Base-by-base conservation (phyloP, 1,140 invertebrate species). In the Kradibia gibbosae region DNA sequence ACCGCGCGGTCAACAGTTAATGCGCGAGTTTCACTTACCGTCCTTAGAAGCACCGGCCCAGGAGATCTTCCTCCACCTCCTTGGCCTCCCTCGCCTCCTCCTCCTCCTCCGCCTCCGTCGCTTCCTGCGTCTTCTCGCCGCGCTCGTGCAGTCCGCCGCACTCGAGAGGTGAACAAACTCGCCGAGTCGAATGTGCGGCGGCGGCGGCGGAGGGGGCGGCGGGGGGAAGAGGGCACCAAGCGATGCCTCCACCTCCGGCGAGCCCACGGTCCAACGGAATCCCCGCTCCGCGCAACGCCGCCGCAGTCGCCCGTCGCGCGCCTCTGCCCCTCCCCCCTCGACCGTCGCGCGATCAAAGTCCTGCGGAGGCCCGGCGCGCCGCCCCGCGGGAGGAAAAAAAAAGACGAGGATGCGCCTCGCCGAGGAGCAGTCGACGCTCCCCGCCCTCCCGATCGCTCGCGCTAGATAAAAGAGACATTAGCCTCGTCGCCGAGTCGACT, bases 81-180 rank as follows among this genome's bases (percentile, higher is more conserved):
- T 17, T n/a, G n/a, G n/a, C 50, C 50, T 11, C 57, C 57, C n/a
- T 2, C 57, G 57, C 57, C 17, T 57, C 53, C 10, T 10, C 17
- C 53, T 20, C 17, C 53, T 57, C n/a, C 17, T n/a, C n/a, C n/a
- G 28, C n/a, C n/a, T 2, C 60, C n/a, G n/a, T 31, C 28, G n/a
- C 60, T 55, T 28, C 45, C 25, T n/a, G n/a, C n/a, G n/a, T n/a
- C n/a, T 7, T 3, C 42, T 42, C 28, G 31, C 65, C 15, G 25
- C 17, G 20, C 36, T 10, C 53, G 15, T 15, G 34, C 1, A 53
- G 34, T 57, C 25, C 36, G 8, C 53, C 34, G 31, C 45, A 20
- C 76, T 42, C 13, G 0, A 73, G 42, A 81, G 80, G 80, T 81
- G 80, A 81, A 81, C 62, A 77, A 81, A 81, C 80, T 76, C 80